These are phyloP conservation scores for Stenopsyche tienmushanensis DNA, from an alignment of 1,140 invertebrate genomes.

Conservation along the genomic window DNA sequence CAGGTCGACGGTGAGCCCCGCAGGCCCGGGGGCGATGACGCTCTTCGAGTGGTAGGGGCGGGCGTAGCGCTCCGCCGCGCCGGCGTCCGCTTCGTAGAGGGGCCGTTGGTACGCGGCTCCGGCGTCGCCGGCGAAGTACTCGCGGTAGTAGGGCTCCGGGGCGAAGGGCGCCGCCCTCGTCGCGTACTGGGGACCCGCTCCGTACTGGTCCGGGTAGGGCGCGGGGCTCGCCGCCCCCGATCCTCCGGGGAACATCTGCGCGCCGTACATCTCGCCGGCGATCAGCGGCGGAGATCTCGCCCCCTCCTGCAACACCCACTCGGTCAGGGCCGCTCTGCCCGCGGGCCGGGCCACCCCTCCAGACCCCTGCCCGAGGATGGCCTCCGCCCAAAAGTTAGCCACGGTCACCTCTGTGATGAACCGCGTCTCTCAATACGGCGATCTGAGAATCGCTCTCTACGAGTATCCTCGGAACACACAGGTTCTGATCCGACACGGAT, in stretches of 20 bases:
- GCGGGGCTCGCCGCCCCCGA: slow-evolving; percentile 53
- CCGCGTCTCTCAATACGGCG: neutral
- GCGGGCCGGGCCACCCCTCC: slow-evolving; percentile 45
- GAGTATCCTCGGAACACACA: too few relatives aligned
- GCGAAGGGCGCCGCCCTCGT: slow-evolving; percentile 44
- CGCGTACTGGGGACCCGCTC: slow-evolving; percentile 36
- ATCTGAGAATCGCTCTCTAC: too few relatives aligned
- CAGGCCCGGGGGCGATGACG: slow-evolving; percentile 57
- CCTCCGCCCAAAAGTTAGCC: slow-evolving; percentile 39
- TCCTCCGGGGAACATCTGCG: slow-evolving; percentile 53
- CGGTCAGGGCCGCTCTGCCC: slow-evolving; percentile 51
- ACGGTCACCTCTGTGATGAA: slow-evolving; percentile 21
- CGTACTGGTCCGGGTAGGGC: slow-evolving; percentile 51
- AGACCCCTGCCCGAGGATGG: slow-evolving; percentile 33
- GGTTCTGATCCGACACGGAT: too few relatives aligned
- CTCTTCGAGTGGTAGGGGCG: slow-evolving; percentile 54
- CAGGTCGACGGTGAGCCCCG: slow-evolving; percentile 84
- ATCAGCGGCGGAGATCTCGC: slow-evolving; percentile 55
- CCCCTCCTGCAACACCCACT: slow-evolving; percentile 52
- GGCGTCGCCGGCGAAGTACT: slow-evolving; percentile 48
- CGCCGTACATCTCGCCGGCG: slow-evolving; percentile 53
- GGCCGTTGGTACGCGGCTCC: slow-evolving; percentile 51
- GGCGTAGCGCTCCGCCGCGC: slow-evolving; percentile 51
- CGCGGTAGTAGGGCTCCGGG: slow-evolving; percentile 54
- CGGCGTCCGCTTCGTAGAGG: slow-evolving; percentile 50